Conservation (phyloP, 2,888 invertebrate genomes). For the Cephalotes varians region DNA sequence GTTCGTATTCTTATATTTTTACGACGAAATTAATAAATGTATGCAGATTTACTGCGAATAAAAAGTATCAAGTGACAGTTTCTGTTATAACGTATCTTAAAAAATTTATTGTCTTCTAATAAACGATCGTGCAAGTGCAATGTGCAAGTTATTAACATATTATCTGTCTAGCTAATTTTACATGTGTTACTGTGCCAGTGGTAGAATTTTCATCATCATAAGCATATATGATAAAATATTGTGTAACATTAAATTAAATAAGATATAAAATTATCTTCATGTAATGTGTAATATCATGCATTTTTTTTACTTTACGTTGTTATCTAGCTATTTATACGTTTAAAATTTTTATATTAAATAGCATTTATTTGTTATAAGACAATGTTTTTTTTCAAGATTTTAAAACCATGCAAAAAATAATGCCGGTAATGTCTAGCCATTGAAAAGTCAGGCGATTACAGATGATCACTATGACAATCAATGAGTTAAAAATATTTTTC, state of each 20-base stretch:
- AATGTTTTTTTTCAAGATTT: neutral
- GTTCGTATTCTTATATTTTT: neutral
- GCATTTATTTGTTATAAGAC: neutral
- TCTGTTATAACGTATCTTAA: neutral
- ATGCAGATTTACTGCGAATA: neutral
- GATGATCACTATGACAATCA: neutral
- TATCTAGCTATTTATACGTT: neutral
- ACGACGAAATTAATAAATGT: neutral
- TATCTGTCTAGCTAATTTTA: neutral
- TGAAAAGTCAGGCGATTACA: neutral
- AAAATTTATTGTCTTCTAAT: neutral
- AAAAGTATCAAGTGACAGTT: neutral
- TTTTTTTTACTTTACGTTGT: neutral
- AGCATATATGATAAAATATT: too few species aligned
- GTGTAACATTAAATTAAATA: neutral
- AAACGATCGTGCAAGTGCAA: too few species aligned
- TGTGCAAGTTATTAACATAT: neutral
- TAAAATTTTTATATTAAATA: too few species aligned
- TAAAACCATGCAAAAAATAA: neutral
- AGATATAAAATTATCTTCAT: too few species aligned
- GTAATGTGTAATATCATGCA: neutral
- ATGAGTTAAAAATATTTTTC: neutral
- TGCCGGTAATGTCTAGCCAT: neutral
- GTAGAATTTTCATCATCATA: neutral
- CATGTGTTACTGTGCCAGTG: neutral